phyloP scores from a whole-genome alignment of 2,888 invertebrate genomes.

The Sinohyriopsis cumingii region DNA sequence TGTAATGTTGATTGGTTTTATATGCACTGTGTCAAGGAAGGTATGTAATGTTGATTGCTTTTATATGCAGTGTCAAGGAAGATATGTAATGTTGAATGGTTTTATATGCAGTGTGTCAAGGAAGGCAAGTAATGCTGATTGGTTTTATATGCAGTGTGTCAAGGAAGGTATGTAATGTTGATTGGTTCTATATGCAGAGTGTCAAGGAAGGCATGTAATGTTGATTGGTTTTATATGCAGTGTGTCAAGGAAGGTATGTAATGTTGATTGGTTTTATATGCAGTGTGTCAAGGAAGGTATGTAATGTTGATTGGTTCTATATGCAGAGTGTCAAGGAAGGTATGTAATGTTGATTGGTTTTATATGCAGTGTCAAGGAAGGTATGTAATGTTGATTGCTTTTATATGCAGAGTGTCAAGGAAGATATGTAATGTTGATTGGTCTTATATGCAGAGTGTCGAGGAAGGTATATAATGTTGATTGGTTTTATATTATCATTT shows the following conservation, averaged over 20 bases:
- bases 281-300: slow-evolving; percentile 22
- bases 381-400: slow-evolving; percentile 3
- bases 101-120: no score
- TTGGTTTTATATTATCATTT: no score
- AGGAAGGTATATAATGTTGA: no score
- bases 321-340: slow-evolving; percentile 21
- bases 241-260: slow-evolving; percentile 8
- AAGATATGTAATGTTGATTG: slow-evolving; percentile 4
- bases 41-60: slow-evolving; percentile 4
- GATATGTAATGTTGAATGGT: background rate
- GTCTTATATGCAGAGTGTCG: no score
- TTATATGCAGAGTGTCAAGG: no score
- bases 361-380: slow-evolving; percentile 12
- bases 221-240: slow-evolving; percentile 2
- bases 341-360: slow-evolving; percentile 12
- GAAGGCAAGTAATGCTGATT: slow-evolving; percentile 3
- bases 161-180: background rate
- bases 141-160: no score
- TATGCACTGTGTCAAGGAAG: no score
- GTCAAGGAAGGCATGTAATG: background rate
- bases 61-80: no score
- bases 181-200: background rate
- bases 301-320: slow-evolving; percentile 10
- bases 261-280: no score
- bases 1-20: background rate